Evolutionary conservation across 2,113 vertebrate species (phyloP).

Genomic region (Ploceus nigricollis): DNA sequence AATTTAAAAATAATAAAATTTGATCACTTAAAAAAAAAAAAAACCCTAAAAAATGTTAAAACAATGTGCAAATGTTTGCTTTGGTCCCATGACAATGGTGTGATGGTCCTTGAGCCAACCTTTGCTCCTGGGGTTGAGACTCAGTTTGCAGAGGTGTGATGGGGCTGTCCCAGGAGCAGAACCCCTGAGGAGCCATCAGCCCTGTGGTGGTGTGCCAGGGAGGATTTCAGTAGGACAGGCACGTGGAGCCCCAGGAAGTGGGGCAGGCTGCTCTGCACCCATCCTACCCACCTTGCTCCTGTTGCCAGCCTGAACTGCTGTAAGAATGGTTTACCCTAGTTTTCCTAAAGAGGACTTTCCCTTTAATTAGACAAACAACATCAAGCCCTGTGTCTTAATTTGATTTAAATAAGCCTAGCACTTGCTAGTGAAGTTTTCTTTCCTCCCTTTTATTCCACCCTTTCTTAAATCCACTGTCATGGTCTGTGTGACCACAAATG

Average conservation of each 20-base stretch:
- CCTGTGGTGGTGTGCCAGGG: background rate
- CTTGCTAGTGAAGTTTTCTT: background rate
- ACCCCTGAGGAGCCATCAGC: background rate
- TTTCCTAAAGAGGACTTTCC: background rate
- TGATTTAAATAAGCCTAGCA: constrained; percentile 37
- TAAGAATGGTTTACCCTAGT: constrained; percentile 39
- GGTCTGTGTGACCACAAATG: background rate
- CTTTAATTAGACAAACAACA: constrained; percentile 41
- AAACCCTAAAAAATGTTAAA: background rate
- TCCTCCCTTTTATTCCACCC: background rate
- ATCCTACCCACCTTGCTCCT: background rate
- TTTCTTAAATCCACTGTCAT: background rate
- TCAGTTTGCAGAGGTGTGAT: background rate
- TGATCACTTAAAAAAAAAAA: background rate
- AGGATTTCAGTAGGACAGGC: background rate
- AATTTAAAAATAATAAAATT: background rate
- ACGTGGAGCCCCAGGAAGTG: fast-evolving
- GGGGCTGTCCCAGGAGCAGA: background rate
- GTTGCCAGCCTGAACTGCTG: fast-evolving
- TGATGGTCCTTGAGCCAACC: background rate
- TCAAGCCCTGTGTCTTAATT: constrained; percentile 28
- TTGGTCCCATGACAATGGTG: fast-evolving
- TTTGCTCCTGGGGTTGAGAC: background rate
- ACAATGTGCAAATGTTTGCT: background rate
- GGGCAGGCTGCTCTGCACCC: background rate